A percentile compares a stretch with the other conserved stretches of the same genome.
Evolutionary conservation across 2,888 invertebrate genomes (phyloP).

Genomic region (Dioctria linearis): DNA sequence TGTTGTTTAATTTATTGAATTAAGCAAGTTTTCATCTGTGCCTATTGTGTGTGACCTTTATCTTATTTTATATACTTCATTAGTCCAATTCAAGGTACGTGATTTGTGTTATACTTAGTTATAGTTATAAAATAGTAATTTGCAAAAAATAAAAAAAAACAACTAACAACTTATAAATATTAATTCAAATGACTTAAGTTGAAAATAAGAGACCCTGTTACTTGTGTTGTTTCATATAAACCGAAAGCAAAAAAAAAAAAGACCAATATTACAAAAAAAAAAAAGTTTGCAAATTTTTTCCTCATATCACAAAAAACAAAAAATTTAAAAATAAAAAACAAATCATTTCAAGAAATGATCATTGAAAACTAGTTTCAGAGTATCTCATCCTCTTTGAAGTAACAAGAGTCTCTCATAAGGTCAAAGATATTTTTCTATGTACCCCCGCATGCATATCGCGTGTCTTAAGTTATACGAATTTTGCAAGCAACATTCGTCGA

Average conservation of each 20-base stretch:
- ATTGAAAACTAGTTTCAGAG: background rate
- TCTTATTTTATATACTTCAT: background rate
- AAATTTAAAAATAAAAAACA: background rate
- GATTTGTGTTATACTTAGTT: slow-evolving; percentile 17
- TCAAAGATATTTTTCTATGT: background rate
- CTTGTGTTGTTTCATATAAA: background rate
- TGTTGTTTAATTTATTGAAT: slow-evolving; percentile 5
- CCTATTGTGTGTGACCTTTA: slow-evolving; percentile 3
- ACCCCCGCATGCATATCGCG: background rate
- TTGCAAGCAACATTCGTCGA: too few species aligned
- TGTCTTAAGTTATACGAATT: too few species aligned
- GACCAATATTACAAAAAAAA: background rate
- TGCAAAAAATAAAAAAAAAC: background rate
- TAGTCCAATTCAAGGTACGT: slow-evolving; percentile 38
- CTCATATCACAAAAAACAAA: background rate
- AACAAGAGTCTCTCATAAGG: background rate
- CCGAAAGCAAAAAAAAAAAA: background rate
- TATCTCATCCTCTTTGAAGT: background rate
- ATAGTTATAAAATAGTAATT: background rate
- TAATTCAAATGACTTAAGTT: background rate
- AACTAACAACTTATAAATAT: background rate
- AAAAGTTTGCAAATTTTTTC: background rate
- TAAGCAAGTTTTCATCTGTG: background rate
- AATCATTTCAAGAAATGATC: background rate
- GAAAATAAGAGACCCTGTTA: background rate